Evolutionary conservation across 2,113 vertebrate genomes (phyloP).

Genomic region (Sclerurus mexicanus): DNA sequence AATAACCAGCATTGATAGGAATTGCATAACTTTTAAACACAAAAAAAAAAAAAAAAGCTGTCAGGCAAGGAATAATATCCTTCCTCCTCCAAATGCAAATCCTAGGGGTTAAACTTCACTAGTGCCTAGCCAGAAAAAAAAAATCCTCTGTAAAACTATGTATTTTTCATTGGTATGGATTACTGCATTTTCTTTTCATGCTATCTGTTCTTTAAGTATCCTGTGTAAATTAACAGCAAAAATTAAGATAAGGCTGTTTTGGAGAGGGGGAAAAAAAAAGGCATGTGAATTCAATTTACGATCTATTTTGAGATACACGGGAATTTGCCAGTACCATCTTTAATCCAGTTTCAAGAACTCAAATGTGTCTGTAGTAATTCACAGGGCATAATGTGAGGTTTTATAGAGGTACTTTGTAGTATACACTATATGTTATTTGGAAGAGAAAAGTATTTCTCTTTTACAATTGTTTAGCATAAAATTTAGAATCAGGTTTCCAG

Average conservation of each 20-base stretch:
- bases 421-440: not conserved
- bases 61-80: not conserved
- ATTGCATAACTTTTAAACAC: not conserved
- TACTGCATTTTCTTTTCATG: not conserved
- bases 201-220: not conserved
- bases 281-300: not conserved
- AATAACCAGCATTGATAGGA: not conserved
- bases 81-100: not conserved
- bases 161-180: not conserved
- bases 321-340: not conserved
- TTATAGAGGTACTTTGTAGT: slow-evolving; percentile 20
- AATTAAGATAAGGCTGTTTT: not conserved
- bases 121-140: not conserved
- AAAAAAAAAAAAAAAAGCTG: not conserved
- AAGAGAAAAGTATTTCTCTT: not conserved
- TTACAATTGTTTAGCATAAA: not conserved
- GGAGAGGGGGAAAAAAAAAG: not conserved
- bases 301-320: not conserved
- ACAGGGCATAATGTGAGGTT: not conserved
- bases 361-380: not conserved
- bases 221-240: not conserved
- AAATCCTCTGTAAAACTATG: not conserved
- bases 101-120: not conserved
- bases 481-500: not conserved
- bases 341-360: not conserved